These are phyloP conservation scores for Cantharis lateralis DNA, from an alignment of 2,888 invertebrate species.

Conservation along the genomic window DNA sequence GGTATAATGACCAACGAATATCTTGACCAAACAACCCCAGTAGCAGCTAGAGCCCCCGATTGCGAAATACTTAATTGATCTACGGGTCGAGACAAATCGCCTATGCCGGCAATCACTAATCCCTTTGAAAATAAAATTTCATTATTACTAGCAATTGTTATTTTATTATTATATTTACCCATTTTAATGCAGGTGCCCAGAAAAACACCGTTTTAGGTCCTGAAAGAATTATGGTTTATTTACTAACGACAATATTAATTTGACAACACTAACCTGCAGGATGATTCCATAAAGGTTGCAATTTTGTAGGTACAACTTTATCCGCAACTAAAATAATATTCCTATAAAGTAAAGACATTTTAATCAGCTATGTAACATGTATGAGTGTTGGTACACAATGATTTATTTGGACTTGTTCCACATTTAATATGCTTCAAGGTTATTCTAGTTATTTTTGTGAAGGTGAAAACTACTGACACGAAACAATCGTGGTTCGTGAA, in stretches of 20 bases:
- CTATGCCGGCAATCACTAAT: slow-evolving; percentile 85
- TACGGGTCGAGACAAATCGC: slow-evolving; percentile 87
- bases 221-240: slow-evolving; percentile 55
- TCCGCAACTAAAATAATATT: slow-evolving; percentile 68
- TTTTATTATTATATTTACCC: slow-evolving; percentile 72
- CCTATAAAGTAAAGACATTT: slow-evolving; percentile 67
- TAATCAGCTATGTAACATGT: slow-evolving; percentile 11
- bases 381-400: background rate
- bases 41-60: slow-evolving; percentile 80
- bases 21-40: slow-evolving; percentile 94
- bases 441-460: background rate
- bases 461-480: background rate
- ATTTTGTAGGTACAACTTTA: slow-evolving; percentile 75
- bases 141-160: slow-evolving; percentile 43
- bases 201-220: slow-evolving; percentile 99
- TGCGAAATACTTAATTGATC: slow-evolving; percentile 85
- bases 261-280: slow-evolving; percentile 74
- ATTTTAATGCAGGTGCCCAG: slow-evolving; percentile 98
- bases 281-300: slow-evolving; percentile 95
- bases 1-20: slow-evolving; percentile 96
- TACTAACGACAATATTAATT: slow-evolving; percentile 5
- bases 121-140: slow-evolving; percentile 58
- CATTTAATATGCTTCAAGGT: background rate
- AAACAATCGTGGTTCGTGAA: background rate
- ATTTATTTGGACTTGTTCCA: slow-evolving; percentile 2